A percentile compares a stretch with the other conserved stretches of the same genome.
Evolutionary conservation across 64 coral and sea anemone genomes (phyloP).

Genomic region (Platygyra sinensis): DNA sequence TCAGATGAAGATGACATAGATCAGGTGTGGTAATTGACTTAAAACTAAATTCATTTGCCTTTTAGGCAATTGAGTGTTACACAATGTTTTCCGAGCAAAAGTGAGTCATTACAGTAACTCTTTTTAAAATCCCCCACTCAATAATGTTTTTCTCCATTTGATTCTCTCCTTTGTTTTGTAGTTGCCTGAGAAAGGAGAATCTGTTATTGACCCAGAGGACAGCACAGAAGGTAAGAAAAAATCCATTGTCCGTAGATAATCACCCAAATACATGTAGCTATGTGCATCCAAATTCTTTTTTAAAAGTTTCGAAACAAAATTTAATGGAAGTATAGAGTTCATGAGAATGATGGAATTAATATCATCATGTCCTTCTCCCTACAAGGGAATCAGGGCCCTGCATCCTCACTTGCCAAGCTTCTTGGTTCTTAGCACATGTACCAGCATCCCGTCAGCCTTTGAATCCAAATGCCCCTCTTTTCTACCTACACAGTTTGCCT

Average conservation of each 20-base stretch:
- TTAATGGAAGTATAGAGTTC: background rate
- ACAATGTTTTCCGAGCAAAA: background rate
- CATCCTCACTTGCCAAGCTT: too few relatives aligned
- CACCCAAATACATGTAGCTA: too few relatives aligned
- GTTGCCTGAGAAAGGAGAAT: slow-evolving; percentile 7
- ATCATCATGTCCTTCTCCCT: too few relatives aligned
- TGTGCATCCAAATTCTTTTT: background rate
- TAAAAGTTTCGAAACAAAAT: background rate
- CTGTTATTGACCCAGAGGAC: background rate
- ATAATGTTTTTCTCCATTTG: background rate
- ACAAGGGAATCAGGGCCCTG: too few relatives aligned
- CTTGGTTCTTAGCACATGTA: too few relatives aligned
- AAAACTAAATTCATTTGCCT: background rate
- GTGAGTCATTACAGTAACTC: background rate
- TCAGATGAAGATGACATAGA: slow-evolving; percentile 26
- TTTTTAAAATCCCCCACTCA: background rate
- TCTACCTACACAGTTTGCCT: too few relatives aligned
- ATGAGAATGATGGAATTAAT: background rate
- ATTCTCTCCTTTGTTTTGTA: background rate
- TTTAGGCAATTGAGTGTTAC: background rate
- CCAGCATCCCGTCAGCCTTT: too few relatives aligned
- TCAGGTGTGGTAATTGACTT: background rate
- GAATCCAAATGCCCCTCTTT: too few relatives aligned
- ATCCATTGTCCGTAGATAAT: background rate
- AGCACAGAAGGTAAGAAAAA: background rate